Evolutionary conservation across 2,113 vertebrate species (phyloP), one percentile per base, ranked within the genome.

Genomic region (Sander vitreus): DNA sequence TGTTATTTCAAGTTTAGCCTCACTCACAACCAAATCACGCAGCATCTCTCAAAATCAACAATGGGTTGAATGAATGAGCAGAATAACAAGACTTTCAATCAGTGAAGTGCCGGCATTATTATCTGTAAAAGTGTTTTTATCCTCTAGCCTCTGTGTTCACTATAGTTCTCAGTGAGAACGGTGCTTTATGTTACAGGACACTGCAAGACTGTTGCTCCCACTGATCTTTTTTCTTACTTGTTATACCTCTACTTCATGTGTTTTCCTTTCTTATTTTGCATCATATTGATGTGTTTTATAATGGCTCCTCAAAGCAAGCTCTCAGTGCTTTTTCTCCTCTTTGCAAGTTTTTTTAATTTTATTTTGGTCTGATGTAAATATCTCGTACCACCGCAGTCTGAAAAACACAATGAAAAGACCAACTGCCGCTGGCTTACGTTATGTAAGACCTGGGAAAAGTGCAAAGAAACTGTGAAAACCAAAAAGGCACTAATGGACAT

Each of bases 91-190:
- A 73, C 30, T 36, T 75, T 74, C 21, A 80, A n/a, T 21, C 47
- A 55, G 43, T 54, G 65, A 76, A 8, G 59, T 73, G 47, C 60
- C 33, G 59, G 11, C 27, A 45, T 67, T 84, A 48, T 80, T 59
- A 63, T 66, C 4, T 62, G 27, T 80, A 36, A 33, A 75, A 14
- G 30, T 65, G 60, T 85, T 73, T 74, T 78, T 74, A 2, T 68
- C 67, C 2, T 53, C 10, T 50, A 47, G 68, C 76, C 63, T 90
- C 19, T 85, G 50, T 85, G 58, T 91, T 88, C 23, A 70, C 80
- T 89, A 84, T 80, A 90, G 93, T 94, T 95, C 95, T 96, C 94
- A 91, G 86, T 95, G 95, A 95, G 95, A 95, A 95, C 91, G 84
- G 25, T 76, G 48, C 57, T 63, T 85, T 81, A 47, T 65, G 74